A percentile compares a stretch with the other conserved stretches of the same genome.
Evolutionary conservation across 2,113 vertebrate species (phyloP).

Genomic region (Notarius quadriscutis): DNA sequence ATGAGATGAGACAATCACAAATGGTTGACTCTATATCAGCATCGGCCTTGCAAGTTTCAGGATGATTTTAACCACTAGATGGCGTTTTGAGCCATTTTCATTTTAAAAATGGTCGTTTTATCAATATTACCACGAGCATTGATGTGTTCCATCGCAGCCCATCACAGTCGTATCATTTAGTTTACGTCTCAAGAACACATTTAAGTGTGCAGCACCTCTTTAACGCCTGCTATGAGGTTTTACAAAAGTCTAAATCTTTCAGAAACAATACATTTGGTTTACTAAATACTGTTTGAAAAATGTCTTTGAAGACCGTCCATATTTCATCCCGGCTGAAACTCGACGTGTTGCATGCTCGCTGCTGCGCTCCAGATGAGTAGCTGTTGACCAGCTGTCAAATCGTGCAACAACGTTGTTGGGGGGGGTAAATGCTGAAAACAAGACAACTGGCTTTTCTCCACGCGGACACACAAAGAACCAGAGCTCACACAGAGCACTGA

Average conservation of each 20-base stretch:
- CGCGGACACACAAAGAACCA: background rate
- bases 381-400: constrained; percentile 1
- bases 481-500: background rate
- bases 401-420: constrained; percentile 7
- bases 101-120: too few species aligned
- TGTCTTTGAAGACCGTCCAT: background rate
- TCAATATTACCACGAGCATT: too few species aligned
- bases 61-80: too few species aligned
- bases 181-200: too few species aligned
- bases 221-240: background rate
- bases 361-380: constrained; percentile 9
- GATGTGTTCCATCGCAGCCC: too few species aligned
- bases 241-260: background rate
- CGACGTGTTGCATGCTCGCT: background rate
- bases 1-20: too few species aligned
- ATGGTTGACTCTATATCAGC: too few species aligned
- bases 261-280: background rate
- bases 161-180: too few species aligned
- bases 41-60: too few species aligned
- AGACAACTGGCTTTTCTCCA: background rate
- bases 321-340: background rate
- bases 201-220: too few species aligned
- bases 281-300: background rate
- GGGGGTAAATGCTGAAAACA: background rate
- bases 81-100: too few species aligned